Evolutionary conservation across 1,140 invertebrate species (phyloP).

Genomic region (fruit fly (Drosophila melanogaster)): DNA sequence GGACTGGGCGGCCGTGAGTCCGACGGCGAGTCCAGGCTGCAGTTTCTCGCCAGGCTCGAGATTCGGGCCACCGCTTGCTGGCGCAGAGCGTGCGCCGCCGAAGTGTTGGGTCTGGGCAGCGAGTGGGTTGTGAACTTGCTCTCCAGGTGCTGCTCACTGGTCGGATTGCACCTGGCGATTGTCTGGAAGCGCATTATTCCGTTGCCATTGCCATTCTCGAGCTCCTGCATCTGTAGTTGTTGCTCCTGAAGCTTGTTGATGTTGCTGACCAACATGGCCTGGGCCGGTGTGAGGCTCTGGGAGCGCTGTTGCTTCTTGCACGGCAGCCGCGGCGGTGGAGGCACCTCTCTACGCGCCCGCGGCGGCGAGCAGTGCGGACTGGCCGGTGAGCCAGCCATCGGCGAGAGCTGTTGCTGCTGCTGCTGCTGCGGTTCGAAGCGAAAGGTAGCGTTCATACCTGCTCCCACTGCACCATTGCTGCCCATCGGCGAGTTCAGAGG

Average conservation of each 20-base stretch:
- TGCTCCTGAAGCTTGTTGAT: slow-evolving; percentile 71
- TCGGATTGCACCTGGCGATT: slow-evolving; percentile 73
- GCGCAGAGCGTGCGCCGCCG: slow-evolving; percentile 57
- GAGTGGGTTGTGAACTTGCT: slow-evolving; percentile 87
- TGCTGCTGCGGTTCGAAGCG: slow-evolving; percentile 61
- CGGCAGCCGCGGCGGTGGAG: slow-evolving; percentile 86
- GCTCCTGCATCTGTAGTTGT: slow-evolving; percentile 39
- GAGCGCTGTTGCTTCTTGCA: slow-evolving; percentile 89
- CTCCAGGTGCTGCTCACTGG: slow-evolving; percentile 66
- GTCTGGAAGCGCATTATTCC: slow-evolving; percentile 71
- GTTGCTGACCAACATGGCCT: slow-evolving; percentile 81
- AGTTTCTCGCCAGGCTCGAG: slow-evolving; percentile 85
- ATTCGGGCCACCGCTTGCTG: slow-evolving; percentile 63
- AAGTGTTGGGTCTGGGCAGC: slow-evolving; percentile 84
- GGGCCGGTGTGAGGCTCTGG: slow-evolving; percentile 88
- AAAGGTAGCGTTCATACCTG: slow-evolving; percentile 45
- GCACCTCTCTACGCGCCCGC: slow-evolving; percentile 85
- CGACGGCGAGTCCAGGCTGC: slow-evolving; percentile 83
- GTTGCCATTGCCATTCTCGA: slow-evolving; percentile 54
- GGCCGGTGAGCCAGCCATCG: slow-evolving; percentile 27
- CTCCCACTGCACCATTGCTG: slow-evolving; percentile 3
- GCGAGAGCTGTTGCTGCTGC: slow-evolving; percentile 14
- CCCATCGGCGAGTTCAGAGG: slow-evolving; percentile 76
- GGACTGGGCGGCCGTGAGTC: slow-evolving; percentile 85
- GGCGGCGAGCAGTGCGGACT: slow-evolving; percentile 85